A percentile compares a stretch with the other conserved stretches of the same genome.
Evolutionary conservation across 2,797 vertebrate genomes (phyloP).

Genomic region (Garrulus glandarius): DNA sequence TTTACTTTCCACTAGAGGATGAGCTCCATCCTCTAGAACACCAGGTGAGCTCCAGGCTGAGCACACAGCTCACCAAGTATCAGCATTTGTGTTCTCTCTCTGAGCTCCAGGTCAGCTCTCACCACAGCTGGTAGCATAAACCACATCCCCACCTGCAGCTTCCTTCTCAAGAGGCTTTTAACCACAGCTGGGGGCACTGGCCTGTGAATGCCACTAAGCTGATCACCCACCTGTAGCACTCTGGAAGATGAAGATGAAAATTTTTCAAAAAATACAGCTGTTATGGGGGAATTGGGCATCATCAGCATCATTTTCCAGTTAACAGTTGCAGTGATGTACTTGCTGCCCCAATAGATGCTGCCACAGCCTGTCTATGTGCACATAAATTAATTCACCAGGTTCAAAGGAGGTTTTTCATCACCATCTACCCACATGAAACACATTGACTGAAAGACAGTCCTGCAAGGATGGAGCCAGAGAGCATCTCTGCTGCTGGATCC

Average conservation of each 20-base stretch:
- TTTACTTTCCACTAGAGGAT: background rate
- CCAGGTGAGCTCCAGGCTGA: background rate
- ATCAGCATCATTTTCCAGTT: background rate
- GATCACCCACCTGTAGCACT: background rate
- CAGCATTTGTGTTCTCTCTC: background rate
- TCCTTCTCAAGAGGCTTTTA: background rate
- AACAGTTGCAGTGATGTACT: background rate
- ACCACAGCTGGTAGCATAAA: background rate
- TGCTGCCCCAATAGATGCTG: background rate
- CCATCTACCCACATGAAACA: background rate
- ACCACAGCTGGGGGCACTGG: background rate
- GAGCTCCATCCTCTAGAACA: background rate
- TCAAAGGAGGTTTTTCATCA: background rate
- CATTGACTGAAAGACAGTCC: background rate
- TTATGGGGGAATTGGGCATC: background rate
- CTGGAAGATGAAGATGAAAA: background rate
- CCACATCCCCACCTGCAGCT: background rate
- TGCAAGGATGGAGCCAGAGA: background rate
- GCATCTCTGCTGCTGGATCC: background rate
- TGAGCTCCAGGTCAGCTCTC: background rate
- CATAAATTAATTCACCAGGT: background rate
- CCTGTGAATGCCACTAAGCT: background rate
- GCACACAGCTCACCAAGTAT: background rate
- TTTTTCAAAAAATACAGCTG: fast-evolving
- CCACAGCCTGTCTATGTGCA: fast-evolving